Percentiles rank a stretch among this genome's conserved stretches.
Conservation (phyloP, 2,797 vertebrate genomes). For the Megalops cyprinoides region DNA sequence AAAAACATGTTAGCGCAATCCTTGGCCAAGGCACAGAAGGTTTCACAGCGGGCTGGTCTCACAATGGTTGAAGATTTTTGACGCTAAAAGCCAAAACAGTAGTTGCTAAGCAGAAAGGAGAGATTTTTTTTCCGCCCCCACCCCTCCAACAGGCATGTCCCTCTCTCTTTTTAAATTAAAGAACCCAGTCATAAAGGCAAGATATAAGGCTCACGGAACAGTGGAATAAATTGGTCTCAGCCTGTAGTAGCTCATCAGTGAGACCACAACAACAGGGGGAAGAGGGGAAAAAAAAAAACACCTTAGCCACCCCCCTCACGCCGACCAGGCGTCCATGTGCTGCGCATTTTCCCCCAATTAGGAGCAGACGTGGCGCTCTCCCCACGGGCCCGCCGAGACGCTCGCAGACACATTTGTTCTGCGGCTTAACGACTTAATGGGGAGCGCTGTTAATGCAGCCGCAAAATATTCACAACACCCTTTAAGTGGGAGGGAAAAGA, state of each 20-base stretch:
- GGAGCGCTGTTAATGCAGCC: slow-evolving; percentile 65
- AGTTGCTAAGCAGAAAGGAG: slow-evolving; percentile 46
- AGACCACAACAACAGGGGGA: slow-evolving; percentile 68
- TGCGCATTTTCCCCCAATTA: slow-evolving; percentile 77
- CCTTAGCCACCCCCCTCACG: slow-evolving; percentile 60
- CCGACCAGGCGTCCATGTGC: slow-evolving; percentile 74
- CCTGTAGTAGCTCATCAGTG: slow-evolving; percentile 57
- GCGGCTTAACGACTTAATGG: slow-evolving; percentile 68
- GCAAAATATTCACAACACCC: slow-evolving; percentile 67
- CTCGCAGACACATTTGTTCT: slow-evolving; percentile 66
- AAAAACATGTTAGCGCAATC: slow-evolving; percentile 6
- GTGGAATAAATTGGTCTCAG: slow-evolving; percentile 55
- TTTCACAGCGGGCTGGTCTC: slow-evolving; percentile 1
- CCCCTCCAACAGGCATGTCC: slow-evolving; percentile 51
- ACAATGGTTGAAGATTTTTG: slow-evolving; percentile 32
- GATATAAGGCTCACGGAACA: slow-evolving; percentile 50
- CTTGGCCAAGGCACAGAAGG: slow-evolving; percentile 3
- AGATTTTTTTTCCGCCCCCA: slow-evolving; percentile 61
- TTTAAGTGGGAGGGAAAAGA: slow-evolving; percentile 47
- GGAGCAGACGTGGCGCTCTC: slow-evolving; percentile 68
- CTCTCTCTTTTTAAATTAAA: slow-evolving; percentile 44
- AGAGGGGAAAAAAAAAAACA: slow-evolving; percentile 36
- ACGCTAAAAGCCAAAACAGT: slow-evolving; percentile 51
- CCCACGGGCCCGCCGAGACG: slow-evolving; percentile 62
- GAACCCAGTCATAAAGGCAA: slow-evolving; percentile 54